Evolutionary conservation across 2,888 invertebrate genomes (phyloP), one percentile per base, ranked within the genome.

Genomic region (Sesia apiformis): DNA sequence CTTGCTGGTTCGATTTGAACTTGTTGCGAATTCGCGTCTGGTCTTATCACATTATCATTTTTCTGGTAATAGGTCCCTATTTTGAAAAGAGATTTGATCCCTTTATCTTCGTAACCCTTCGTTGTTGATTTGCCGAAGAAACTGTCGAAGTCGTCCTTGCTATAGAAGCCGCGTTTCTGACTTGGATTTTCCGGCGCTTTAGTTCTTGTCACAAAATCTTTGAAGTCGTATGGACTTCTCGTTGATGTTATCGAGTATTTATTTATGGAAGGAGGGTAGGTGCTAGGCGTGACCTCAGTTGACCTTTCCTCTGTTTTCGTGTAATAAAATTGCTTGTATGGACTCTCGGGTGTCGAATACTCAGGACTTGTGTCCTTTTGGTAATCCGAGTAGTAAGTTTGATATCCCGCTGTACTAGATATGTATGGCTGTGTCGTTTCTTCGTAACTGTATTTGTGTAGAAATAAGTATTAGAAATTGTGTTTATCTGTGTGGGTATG

Each of bases 171-270:
- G 51, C 69, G 66, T 69, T 79, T 88, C 4, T n/a, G 46, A 4
- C 7, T 59, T 60, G 43, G 53, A 56, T 56, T 57, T 3, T 46
- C 46, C 8, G 46, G 46, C 60, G 23, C 46, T 3, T 72, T 23
- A 56, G 74, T 79, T 77, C 71, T 81, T 64, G 85, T 90, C 0
- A 74, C 71, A 59, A 81, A 90, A 52, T 89, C 87, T 68, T 88
- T 81, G 66, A 90, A 90, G 60, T 88, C 85, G 73, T 91, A 92
- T 1, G 92, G 91, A 68, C 86, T 91, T 74, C 84, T 88, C 6
- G 92, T 92, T 7, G 91, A 86, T 23, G 89, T 80, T 42, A 87
- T 75, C 4, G 85, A 87, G 60, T 84, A 87, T 70, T 82, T 88
- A 61, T 85, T 82, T 55, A 80, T 55, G 6, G 78, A 78, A 42